phyloP scores from a whole-genome alignment of 2,888 invertebrate genomes.

The Pheosia gnoma region DNA sequence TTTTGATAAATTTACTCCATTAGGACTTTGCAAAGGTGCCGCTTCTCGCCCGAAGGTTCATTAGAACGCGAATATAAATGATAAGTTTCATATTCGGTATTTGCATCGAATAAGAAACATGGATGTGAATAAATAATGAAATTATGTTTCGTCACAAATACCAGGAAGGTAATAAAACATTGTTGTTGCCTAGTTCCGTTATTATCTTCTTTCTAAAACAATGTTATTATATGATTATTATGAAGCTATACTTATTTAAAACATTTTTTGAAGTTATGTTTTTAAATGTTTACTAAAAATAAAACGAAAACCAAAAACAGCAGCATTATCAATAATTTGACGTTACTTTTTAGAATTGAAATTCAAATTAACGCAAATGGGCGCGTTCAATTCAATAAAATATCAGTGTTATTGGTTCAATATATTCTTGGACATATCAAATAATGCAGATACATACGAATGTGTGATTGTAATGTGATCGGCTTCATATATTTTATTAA shows the following conservation, averaged over 20 bases:
- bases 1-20: constrained; percentile 51
- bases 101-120: too few species aligned
- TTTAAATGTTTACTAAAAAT: too few species aligned
- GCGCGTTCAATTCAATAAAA: not conserved
- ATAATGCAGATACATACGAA: not conserved
- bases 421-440: not conserved
- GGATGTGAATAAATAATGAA: too few species aligned
- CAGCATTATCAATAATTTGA: too few species aligned
- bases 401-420: not conserved
- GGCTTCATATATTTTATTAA: constrained; percentile 28
- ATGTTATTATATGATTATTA: too few species aligned
- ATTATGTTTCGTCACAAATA: too few species aligned
- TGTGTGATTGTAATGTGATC: constrained; percentile 13
- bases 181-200: too few species aligned
- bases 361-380: constrained; percentile 1
- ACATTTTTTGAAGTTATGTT: too few species aligned
- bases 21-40: constrained; percentile 37
- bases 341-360: not conserved
- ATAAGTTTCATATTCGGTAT: constrained; percentile 3
- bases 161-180: too few species aligned
- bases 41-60: constrained; percentile 26
- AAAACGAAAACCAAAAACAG: too few species aligned
- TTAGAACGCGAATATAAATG: constrained; percentile 43
- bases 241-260: too few species aligned
- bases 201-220: too few species aligned